Evolutionary conservation across 2,113 vertebrate genomes (phyloP), one percentile per base, ranked within the genome.

Genomic region (Ptilonorhynchus violaceus): DNA sequence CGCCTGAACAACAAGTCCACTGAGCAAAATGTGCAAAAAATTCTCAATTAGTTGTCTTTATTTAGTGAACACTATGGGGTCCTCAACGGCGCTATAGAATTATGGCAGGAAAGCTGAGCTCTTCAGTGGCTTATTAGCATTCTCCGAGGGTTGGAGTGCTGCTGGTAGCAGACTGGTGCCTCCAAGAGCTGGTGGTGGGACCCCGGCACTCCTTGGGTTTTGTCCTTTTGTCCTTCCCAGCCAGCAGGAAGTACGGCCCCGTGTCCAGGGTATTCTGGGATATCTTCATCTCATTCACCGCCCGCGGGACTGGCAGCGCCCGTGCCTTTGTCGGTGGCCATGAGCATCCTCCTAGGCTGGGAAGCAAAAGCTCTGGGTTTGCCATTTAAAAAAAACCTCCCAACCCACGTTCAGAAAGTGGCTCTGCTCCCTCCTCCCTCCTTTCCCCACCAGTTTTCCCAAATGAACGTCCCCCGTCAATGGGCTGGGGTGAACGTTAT

Each of bases 1-100:
- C 5, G 96, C 98, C 97, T 97, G 98, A 98, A 98, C 97, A 97
- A 98, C 98, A 97, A 97, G 97, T 97, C 97, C 97, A 96, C 97
- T 96, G 96, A 97, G 98, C 97, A 98, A 98, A 98, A 98, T 98
- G 98, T 98, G 98, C 98, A 98, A 98, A 98, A 98, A 98, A 98
- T 98, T 98, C 98, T 98, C 98, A 98, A 98, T 98, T 98, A 98
- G 98, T 98, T 98, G 98, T 98, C 98, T 98, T 98, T 98, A 98
- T 98, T 98, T 98, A 97, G 98, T 94, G 98, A 98, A 96, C 98
- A 96, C 98, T 98, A 98, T 98, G 98, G 98, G 98, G 98, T 98
- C 98, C 98, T 98, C 98, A 89, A 97, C 96, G 42, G 96, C 92
- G 47, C 98, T 98, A 98, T 98, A 98, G 98, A 98, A 98, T 98